phyloP scores from a whole-genome alignment of 2,113 vertebrate species.

The Oplegnathus fasciatus region DNA sequence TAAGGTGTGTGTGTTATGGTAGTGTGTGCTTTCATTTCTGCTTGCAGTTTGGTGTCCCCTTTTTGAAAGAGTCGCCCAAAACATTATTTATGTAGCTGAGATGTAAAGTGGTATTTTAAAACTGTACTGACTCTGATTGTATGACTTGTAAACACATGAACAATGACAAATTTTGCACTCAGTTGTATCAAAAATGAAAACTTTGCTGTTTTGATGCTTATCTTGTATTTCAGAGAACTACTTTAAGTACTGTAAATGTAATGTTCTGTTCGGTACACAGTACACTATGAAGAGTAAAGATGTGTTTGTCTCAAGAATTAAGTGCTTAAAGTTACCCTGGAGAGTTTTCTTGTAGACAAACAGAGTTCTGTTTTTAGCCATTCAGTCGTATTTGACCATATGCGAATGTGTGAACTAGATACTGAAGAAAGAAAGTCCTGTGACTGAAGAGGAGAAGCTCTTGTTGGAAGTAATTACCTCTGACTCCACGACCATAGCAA shows the following conservation, averaged over 20 bases:
- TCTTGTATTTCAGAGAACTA: not conserved
- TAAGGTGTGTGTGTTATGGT: conserved; percentile 62
- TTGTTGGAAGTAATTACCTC: conserved; percentile 68
- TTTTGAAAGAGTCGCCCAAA: not conserved
- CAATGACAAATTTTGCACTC: not conserved
- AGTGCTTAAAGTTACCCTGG: not conserved
- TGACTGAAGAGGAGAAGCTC: conserved; percentile 72
- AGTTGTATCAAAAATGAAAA: not conserved
- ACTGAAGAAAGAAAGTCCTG: conserved; percentile 62
- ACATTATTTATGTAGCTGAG: not conserved
- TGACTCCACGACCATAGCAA: conserved; percentile 44
- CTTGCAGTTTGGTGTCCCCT: not conserved
- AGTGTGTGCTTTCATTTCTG: not conserved
- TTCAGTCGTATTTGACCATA: no score
- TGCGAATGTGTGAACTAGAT: conserved; percentile 60
- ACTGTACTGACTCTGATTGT: not conserved
- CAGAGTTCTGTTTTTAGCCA: not conserved
- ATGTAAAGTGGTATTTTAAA: not conserved
- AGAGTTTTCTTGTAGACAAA: not conserved
- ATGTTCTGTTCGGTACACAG: not conserved
- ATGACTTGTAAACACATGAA: not conserved
- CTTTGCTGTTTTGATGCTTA: not conserved
- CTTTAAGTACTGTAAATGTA: not conserved
- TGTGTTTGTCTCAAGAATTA: not conserved
- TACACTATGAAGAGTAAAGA: not conserved